These are phyloP conservation scores for Cyrtonyx montezumae DNA, from an alignment of 2,113 vertebrate genomes.

Conservation along the genomic window DNA sequence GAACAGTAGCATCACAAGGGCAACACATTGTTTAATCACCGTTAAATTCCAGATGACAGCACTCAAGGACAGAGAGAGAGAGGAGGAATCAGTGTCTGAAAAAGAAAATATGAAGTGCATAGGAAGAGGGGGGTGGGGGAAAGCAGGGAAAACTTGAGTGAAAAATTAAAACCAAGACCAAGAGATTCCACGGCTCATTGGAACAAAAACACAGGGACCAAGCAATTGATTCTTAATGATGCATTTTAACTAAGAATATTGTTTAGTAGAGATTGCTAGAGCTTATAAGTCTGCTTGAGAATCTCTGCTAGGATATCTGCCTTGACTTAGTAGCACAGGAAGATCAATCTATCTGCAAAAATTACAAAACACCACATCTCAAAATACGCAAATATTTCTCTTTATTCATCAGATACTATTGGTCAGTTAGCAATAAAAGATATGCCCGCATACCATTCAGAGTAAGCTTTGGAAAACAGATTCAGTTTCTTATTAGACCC, in stretches of 20 bases:
- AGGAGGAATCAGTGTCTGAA: conserved; percentile 29
- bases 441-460: not conserved
- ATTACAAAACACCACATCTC: not conserved
- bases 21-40: conserved; percentile 65
- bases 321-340: not conserved
- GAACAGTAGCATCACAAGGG: conserved; percentile 51
- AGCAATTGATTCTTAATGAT: not conserved
- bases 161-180: not conserved
- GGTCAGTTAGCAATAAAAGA: not conserved
- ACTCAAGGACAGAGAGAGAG: conserved; percentile 66
- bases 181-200: not conserved
- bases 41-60: conserved; percentile 71
- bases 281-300: not conserved
- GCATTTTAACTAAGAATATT: not conserved
- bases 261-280: not conserved
- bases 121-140: not conserved
- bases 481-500: not conserved
- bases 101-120: conserved; percentile 57
- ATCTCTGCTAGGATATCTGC: not conserved
- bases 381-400: not conserved
- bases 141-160: not conserved
- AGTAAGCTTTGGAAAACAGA: not conserved
- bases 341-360: not conserved
- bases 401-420: not conserved
- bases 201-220: not conserved